Percentiles rank a stretch among this genome's conserved stretches.
These are phyloP conservation scores for Ectemnius lituratus DNA, from an alignment of 2,888 invertebrate genomes.

Conservation along the genomic window DNA sequence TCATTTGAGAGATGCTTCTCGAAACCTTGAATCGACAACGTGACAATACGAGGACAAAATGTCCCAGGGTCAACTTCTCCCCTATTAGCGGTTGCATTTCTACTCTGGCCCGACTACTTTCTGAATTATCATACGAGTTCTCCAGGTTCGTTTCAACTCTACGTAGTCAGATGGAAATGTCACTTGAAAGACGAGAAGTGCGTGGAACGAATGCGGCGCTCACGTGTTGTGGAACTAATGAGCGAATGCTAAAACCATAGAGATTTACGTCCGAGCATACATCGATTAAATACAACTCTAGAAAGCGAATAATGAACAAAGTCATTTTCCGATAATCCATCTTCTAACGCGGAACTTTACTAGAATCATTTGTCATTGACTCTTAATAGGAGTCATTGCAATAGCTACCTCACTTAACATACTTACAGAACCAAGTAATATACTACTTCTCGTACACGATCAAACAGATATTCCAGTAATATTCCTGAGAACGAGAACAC, in stretches of 20 bases:
- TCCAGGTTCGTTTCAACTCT: constrained; percentile 12
- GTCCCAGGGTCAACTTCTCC: constrained; percentile 32
- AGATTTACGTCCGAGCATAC: no score
- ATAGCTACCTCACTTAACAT: no score
- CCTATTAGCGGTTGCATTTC: constrained; percentile 14
- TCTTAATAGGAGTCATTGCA: no score
- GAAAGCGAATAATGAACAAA: no score
- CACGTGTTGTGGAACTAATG: background rate
- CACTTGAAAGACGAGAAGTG: constrained; percentile 40
- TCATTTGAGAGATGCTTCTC: constrained; percentile 5
- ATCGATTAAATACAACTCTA: no score
- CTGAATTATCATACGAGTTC: constrained; percentile 32
- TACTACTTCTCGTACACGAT: no score
- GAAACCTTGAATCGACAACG: constrained; percentile 35
- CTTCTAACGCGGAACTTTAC: no score
- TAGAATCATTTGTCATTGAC: no score
- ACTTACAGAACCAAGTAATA: no score
- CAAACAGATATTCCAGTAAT: no score
- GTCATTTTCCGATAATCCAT: no score
- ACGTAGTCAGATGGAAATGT: constrained; percentile 33
- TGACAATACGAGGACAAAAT: constrained; percentile 9
- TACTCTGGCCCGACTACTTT: constrained; percentile 23
- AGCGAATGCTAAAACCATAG: no score
- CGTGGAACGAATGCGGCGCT: background rate
- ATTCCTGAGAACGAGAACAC: background rate